Evolutionary conservation across 2,888 invertebrate species (phyloP), one percentile per base, ranked within the genome.

Genomic region (Conistra vaccinii): DNA sequence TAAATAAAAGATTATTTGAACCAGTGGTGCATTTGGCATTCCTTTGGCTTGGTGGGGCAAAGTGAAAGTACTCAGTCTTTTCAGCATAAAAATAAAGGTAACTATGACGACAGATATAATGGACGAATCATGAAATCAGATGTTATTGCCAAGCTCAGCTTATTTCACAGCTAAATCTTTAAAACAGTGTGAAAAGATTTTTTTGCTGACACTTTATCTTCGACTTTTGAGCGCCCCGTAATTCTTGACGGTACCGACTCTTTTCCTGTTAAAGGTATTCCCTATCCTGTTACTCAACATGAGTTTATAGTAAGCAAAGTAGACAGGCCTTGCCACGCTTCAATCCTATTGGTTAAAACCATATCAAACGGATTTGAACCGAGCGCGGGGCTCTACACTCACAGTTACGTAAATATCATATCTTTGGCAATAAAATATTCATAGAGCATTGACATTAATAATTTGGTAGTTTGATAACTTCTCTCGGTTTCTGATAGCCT

Each of bases 331-430:
- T 32, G 32, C 17, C 20, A 10, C 3, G 29, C n/a, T 66, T 42
- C 12, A 42, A 76, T 67, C 45, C 45, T 61, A 76, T 45, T 61
- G 67, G 35, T 29, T 51, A 10, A 68, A 48, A 39, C 29, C 45
- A 39, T 62, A 45, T 55, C 53, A 61, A 55, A 45, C 10, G 35
- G 67, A 76, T 75, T 66, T 55, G 63, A 20, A 51, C 39, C 2
- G 17, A 61, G 53, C n/a, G 61, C 29, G n/a, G 29, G 29, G 35
- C 7, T 14, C 1, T 61, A 10, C 10, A n/a, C 29, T 39, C 4
- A 35, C 9, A 20, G 12, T 32, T 10, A 35, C 32, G 5, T 12
- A 61, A 73, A 32, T 73, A 29, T 32, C 14, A 29, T 48, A 66
- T 57, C 55, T 55, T 10, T 20, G n/a, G 20, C 26, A 45, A n/a